These are phyloP conservation scores for Nomia melanderi DNA, from an alignment of 1,140 invertebrate species.

Conservation along the genomic window DNA sequence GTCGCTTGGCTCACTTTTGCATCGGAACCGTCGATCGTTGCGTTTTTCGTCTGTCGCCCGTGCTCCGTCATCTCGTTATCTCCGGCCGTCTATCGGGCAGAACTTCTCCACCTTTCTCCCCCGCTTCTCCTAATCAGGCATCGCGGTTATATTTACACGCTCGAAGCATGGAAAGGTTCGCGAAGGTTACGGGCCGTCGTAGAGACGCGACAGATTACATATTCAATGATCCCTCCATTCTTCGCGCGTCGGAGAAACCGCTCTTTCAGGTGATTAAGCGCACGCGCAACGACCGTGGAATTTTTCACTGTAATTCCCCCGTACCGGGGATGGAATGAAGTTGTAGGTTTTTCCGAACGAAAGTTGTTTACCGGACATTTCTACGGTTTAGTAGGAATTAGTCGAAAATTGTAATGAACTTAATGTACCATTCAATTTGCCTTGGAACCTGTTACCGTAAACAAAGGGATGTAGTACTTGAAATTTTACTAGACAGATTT, in stretches of 20 bases:
- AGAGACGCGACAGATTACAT: conserved; percentile 16
- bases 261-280: conserved; percentile 1
- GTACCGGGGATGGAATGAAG: too few relatives aligned
- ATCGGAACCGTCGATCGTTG: background rate
- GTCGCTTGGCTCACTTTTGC: too few relatives aligned
- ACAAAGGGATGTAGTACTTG: too few relatives aligned
- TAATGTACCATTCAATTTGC: too few relatives aligned
- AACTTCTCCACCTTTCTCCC: conserved; percentile 11
- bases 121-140: conserved; percentile 3
- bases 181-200: background rate
- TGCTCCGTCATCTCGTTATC: background rate
- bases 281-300: background rate
- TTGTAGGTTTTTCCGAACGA: background rate
- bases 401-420: too few relatives aligned
- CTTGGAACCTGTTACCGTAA: too few relatives aligned
- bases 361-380: too few relatives aligned
- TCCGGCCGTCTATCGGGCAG: background rate
- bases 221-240: conserved; percentile 1
- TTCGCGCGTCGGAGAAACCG: background rate
- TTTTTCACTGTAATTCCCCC: too few relatives aligned
- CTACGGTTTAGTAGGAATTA: too few relatives aligned
- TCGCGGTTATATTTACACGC: conserved; percentile 10
- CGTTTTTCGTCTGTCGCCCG: conserved; percentile 12
- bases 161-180: conserved; percentile 14
- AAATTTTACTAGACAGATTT: too few relatives aligned